Base-by-base conservation (phyloP, 1,140 invertebrate genomes). In the Chrysopa pallens region DNA sequence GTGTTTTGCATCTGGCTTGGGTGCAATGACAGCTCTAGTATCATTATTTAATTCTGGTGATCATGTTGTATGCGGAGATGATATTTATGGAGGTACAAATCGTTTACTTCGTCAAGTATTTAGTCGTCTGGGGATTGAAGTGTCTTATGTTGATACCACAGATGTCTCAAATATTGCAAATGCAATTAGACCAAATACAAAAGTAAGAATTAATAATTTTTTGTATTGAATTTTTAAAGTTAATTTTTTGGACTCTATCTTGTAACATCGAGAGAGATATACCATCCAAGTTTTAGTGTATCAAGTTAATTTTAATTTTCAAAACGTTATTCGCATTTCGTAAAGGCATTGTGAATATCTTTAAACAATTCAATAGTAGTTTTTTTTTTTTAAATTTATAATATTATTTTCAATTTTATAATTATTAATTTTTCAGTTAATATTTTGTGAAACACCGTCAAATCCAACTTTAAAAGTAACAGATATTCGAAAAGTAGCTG, bases 401-500 rank as follows among this genome's bases (percentile, higher is more conserved):
- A n/a, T n/a, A 8, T 38, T 38, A 8, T 15, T 38, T n/a, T n/a
- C n/a, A n/a, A n/a, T n/a, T n/a, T n/a, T n/a, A n/a, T n/a, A n/a
- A n/a, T n/a, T n/a, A n/a, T n/a, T n/a, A 7, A 6, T 33, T 11
- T 33, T 33, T 6, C 42, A 89, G 84, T 73, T 97, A 66, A 68
- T 98, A 14, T 99, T 94, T 93, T 64, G 98, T 40, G 96, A 99
- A 66, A 86, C 86, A 0, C 95, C 95, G 2, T 95, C 95, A n/a
- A 99, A 99, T 70, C 96, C 96, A 0, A 67, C 86, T 0, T 60
- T 98, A 50, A 93, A 93, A 68, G 61, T 98, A 11, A 73, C 81
- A 15, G 93, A 99, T 59, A 91, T 99, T 46, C 69, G 74, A 48
- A 78, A 73, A 3, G 67, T 95, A 23, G 58, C 72, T 1, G 68